Conservation (phyloP, 2,888 invertebrate species). For the Notodonta dromedarius region DNA sequence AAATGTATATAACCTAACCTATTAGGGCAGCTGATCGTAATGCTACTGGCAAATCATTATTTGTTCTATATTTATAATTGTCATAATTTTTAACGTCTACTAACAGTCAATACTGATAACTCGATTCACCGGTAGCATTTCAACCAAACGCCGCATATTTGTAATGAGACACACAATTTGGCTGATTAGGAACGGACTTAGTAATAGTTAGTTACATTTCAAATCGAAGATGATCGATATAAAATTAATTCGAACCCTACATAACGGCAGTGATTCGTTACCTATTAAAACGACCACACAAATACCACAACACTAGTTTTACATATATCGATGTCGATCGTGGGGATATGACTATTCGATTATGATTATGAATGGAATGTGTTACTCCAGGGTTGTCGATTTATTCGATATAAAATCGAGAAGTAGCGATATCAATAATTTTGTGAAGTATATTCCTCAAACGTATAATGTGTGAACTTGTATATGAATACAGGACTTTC, state of each 20-base stretch:
- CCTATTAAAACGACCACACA: background rate
- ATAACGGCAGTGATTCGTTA: slow-evolving; percentile 4
- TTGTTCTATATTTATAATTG: slow-evolving; percentile 3
- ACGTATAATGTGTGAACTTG: no score
- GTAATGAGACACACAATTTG: slow-evolving; percentile 57
- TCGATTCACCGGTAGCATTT: slow-evolving; percentile 23
- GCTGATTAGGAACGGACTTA: slow-evolving; percentile 58
- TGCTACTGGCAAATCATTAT: slow-evolving; percentile 14
- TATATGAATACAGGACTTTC: no score
- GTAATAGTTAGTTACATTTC: slow-evolving; percentile 11
- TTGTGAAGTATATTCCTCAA: no score
- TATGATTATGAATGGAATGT: slow-evolving; percentile 10
- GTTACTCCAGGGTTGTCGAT: slow-evolving; percentile 8
- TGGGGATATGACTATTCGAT: slow-evolving; percentile 2
- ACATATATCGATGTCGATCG: background rate
- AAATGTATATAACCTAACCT: slow-evolving; percentile 47
- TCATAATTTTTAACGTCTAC: background rate
- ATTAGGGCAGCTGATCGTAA: slow-evolving; percentile 23
- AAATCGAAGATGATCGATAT: background rate
- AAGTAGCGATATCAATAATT: background rate
- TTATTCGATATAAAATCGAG: slow-evolving; percentile 1
- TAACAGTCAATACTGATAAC: slow-evolving; percentile 5
- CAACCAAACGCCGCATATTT: slow-evolving; percentile 27
- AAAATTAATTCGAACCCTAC: background rate
- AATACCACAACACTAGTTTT: background rate